phyloP scores from a whole-genome alignment of 2,888 invertebrate genomes.

The Troides aeacus region DNA sequence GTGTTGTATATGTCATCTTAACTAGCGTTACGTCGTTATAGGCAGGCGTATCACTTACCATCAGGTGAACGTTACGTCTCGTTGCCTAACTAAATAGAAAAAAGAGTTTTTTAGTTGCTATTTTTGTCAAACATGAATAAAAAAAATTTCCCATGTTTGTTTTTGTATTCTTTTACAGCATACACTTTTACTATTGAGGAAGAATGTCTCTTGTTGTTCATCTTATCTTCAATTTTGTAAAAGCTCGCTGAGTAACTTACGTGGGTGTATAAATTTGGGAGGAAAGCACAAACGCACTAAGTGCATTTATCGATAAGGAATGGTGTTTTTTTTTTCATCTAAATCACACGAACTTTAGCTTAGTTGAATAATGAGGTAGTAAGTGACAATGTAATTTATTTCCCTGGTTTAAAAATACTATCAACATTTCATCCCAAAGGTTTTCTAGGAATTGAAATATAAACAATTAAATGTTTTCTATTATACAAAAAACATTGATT shows the following conservation, averaged over 20 bases:
- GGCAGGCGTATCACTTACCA: no score
- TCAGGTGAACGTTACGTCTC: no score
- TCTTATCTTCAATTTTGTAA: slow-evolving; percentile 19
- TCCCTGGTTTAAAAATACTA: background rate
- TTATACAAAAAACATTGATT: background rate
- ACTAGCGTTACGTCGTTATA: no score
- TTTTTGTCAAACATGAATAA: no score
- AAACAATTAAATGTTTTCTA: background rate
- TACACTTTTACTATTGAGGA: background rate
- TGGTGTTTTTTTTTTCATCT: slow-evolving; percentile 13
- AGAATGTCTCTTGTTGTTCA: slow-evolving; percentile 1
- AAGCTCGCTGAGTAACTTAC: slow-evolving; percentile 22
- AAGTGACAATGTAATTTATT: background rate
- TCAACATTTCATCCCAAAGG: background rate
- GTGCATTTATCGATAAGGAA: slow-evolving; percentile 15
- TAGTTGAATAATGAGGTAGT: background rate
- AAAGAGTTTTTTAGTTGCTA: background rate
- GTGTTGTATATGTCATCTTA: no score
- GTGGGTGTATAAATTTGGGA: slow-evolving; percentile 17
- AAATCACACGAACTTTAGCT: background rate
- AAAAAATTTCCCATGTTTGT: no score
- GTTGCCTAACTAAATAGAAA: no score
- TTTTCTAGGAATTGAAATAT: background rate
- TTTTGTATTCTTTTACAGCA: no score
- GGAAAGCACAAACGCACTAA: slow-evolving; percentile 1